Base-by-base conservation (phyloP, 2,888 invertebrate genomes). In the Phasia obesa region DNA sequence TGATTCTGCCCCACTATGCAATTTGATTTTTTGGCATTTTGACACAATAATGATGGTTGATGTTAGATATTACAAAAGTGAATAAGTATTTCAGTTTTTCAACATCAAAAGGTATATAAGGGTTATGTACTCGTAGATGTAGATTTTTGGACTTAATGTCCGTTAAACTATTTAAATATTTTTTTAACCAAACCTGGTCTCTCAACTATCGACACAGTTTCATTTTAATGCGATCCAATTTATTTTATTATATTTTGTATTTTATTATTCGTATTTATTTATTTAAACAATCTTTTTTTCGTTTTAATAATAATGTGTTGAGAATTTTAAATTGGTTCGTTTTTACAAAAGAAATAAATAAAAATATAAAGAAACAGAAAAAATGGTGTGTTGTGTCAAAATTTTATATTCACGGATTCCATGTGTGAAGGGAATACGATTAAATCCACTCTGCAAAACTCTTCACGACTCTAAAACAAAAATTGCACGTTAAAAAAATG, bases 381-480 rank as follows among this genome's bases (percentile, higher is more conserved):
- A 31, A 67, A 51, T 49, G 57, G 67, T 53, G 70, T 57, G 67
- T 71, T 71, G 71, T 79, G 83, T 83, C 83, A 83, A 83, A 83
- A 83, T 83, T 83, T 83, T 79, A 83, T 78, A 71, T 71, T 76
- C 83, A 83, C 75, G 83, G 75, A 76, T 75, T 44, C 69, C 31
- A 60, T 67, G 83, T 78, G 73, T 78, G 47, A 82, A 74, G 73
- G 73, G 67, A 73, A 77, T 82, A 62, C 38, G 49, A 47, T 62
- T 62, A 0, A 15, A 47, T 2, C 47, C 21, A 38, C 64, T 17
- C 51, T 27, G 51, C 49, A 51, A 65, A 55, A 21, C 11, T 42
- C 19, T n/a, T 11, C 0, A 42, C 9, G 31, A 19, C 17, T 6
- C n/a, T 13, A 44, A 47, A 69, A 38, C 4, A 38, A 38, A 78